These are phyloP conservation scores for Bombylius major DNA, from an alignment of 2,888 invertebrate species.

Conservation along the genomic window DNA sequence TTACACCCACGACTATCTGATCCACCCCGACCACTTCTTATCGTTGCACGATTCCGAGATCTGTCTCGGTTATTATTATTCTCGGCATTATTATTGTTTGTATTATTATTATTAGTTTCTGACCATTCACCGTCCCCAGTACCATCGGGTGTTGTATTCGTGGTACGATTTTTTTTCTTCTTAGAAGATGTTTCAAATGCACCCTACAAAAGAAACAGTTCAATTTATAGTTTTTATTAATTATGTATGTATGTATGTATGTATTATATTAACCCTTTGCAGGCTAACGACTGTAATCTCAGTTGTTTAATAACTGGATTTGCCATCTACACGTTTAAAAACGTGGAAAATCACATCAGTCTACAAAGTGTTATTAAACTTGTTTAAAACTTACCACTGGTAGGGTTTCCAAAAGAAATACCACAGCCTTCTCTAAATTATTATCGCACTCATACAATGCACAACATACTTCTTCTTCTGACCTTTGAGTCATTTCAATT, in stretches of 20 bases:
- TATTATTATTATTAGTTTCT: constrained; percentile 25
- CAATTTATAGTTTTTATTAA: too few species aligned
- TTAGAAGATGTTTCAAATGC: constrained; percentile 79
- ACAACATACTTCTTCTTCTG: constrained; percentile 82
- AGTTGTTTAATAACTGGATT: too few species aligned
- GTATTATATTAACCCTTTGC: too few species aligned
- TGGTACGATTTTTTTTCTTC: constrained; percentile 72
- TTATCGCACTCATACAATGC: constrained; percentile 89
- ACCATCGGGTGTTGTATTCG: constrained; percentile 42
- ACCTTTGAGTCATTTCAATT: constrained; percentile 80
- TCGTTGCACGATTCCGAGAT: constrained; percentile 34
- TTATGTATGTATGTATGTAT: too few species aligned
- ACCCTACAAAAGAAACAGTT: constrained; percentile 39
- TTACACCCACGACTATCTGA: constrained; percentile 44
- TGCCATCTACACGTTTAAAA: neutral
- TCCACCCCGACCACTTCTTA: constrained; percentile 35
- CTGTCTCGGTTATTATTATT: constrained; percentile 30
- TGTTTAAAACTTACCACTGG: constrained; percentile 27
- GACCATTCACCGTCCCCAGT: constrained; percentile 38
- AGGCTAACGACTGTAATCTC: too few species aligned
- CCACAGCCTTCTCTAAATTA: constrained; percentile 60
- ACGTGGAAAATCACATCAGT: too few species aligned
- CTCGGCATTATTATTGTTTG: constrained; percentile 17
- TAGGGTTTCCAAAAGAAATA: constrained; percentile 34
- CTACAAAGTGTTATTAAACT: neutral